Conservation (phyloP, 2,113 vertebrate species). For the Labeo catla region DNA sequence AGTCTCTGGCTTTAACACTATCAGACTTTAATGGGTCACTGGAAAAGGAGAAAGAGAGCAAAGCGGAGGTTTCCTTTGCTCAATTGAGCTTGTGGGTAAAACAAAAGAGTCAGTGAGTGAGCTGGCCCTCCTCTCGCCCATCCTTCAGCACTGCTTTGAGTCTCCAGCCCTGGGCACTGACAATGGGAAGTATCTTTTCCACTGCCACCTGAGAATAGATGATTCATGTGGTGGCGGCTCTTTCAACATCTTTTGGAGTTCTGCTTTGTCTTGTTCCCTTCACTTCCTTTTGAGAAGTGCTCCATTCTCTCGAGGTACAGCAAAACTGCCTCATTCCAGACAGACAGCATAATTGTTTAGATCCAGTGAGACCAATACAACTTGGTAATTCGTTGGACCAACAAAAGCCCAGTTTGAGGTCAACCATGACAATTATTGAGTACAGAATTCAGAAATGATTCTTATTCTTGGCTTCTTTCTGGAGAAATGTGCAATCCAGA, state of each 20-base stretch:
- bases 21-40: conserved; percentile 73
- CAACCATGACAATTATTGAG: neutral
- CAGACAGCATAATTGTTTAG: conserved; percentile 15
- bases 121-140: conserved; percentile 72
- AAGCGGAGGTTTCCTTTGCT: conserved; percentile 68
- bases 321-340: conserved; percentile 29
- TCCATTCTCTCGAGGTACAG: conserved; percentile 22
- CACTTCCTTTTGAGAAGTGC: conserved; percentile 30
- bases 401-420: conserved; percentile 2
- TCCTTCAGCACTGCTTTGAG: conserved; percentile 74
- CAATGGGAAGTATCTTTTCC: conserved; percentile 84
- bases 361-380: conserved; percentile 7
- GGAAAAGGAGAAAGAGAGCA: conserved; percentile 73
- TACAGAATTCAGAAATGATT: neutral
- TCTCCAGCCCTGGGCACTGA: conserved; percentile 80
- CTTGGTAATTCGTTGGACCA: neutral
- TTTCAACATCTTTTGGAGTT: conserved; percentile 56
- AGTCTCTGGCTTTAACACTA: conserved; percentile 76
- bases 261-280: conserved; percentile 26
- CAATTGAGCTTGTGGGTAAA: conserved; percentile 81
- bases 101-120: conserved; percentile 85
- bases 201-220: conserved; percentile 82
- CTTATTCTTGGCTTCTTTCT: neutral
- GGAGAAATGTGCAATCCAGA: neutral
- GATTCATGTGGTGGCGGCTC: conserved; percentile 61